Evolutionary conservation across 2,888 invertebrate genomes (phyloP).

Genomic region (Thumatha senex): DNA sequence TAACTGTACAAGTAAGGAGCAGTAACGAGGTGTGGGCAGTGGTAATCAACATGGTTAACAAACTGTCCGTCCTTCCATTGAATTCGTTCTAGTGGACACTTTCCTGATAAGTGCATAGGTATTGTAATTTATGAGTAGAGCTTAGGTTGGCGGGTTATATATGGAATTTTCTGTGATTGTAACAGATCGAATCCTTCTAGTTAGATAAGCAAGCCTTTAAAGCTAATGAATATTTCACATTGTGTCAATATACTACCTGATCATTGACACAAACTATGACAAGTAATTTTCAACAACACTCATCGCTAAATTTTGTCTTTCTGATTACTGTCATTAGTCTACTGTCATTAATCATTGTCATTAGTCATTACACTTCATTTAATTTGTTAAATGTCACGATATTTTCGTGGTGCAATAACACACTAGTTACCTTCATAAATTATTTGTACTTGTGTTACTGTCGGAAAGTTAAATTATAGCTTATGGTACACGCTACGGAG

Average conservation of each 20-base stretch:
- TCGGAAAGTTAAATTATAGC: constrained; percentile 11
- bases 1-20: constrained; percentile 26
- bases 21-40: constrained; percentile 37
- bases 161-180: not conserved
- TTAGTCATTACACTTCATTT: too few relatives aligned
- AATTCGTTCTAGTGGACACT: constrained; percentile 3
- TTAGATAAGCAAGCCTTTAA: too few relatives aligned
- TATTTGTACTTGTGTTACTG: constrained; percentile 6
- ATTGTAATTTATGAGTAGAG: constrained; percentile 18
- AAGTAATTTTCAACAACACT: too few relatives aligned
- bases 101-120: constrained; percentile 1
- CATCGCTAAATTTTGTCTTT: too few relatives aligned
- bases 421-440: constrained; percentile 9
- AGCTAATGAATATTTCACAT: too few relatives aligned
- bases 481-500: not conserved
- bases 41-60: constrained; percentile 32
- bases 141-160: not conserved
- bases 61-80: constrained; percentile 20
- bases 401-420: not conserved
- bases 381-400: too few relatives aligned
- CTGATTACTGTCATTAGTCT: too few relatives aligned
- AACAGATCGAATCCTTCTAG: not conserved
- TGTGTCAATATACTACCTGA: too few relatives aligned
- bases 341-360: too few relatives aligned
- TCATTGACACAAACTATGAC: too few relatives aligned